Percentiles rank a stretch among this genome's conserved stretches.
Conservation (phyloP, 2,888 invertebrate species). For the Spialia ferax region DNA sequence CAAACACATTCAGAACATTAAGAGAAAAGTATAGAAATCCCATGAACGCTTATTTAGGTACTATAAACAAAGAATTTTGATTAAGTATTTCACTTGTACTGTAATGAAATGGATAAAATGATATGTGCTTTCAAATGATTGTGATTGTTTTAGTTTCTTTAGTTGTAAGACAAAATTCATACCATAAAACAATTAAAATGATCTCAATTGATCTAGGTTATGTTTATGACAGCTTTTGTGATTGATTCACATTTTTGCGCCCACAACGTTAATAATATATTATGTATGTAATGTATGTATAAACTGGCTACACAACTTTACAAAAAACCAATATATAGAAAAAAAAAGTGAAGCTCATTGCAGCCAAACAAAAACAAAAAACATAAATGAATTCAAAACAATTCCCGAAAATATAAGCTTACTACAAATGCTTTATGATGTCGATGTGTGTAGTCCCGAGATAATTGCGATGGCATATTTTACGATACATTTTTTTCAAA, state of each 20-base stretch:
- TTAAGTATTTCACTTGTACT: background rate
- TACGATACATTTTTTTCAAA: background rate
- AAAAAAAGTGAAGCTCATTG: background rate
- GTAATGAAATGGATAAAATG: slow-evolving; percentile 12
- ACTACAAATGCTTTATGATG: background rate
- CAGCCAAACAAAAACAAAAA: slow-evolving; percentile 1
- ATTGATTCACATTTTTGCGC: background rate
- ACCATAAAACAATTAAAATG: background rate
- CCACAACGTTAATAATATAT: background rate
- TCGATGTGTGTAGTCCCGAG: slow-evolving; percentile 1
- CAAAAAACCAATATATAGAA: background rate
- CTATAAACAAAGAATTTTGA: slow-evolving; percentile 24
- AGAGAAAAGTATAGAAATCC: background rate
- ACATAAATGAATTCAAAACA: too few relatives aligned
- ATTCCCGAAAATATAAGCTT: background rate
- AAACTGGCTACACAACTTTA: background rate
- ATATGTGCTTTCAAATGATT: background rate
- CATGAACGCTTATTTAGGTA: slow-evolving; percentile 19
- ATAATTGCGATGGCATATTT: background rate
- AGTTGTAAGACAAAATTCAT: background rate
- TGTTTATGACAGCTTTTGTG: background rate
- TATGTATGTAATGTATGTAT: background rate
- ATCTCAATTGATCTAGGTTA: background rate
- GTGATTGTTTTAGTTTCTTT: background rate
- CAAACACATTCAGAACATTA: background rate